Base-by-base conservation (phyloP, 2,797 vertebrate genomes). In the Enteromius afrohamiltoni region DNA sequence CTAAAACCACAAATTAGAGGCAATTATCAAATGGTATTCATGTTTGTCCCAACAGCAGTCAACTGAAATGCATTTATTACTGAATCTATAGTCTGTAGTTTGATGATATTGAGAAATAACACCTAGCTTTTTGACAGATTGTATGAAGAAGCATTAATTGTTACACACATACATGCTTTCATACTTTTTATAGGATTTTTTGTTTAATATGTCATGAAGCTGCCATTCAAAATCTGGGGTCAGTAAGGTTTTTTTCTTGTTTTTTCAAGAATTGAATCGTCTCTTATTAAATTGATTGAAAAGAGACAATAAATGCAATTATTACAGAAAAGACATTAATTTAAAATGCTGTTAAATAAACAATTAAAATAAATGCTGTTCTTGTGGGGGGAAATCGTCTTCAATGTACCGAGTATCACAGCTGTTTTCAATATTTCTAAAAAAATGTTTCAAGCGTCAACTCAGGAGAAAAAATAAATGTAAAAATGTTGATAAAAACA, bases 1-100 rank as follows among this genome's bases (percentile, higher is more conserved):
- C 17, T 31, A 69, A 77, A 85, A 74, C 51, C 77, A 45, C 80
- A 76, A 78, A 88, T 88, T 79, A 85, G 77, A 82, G 53, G 21
- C 40, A 55, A 85, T 85, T 79, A 80, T 79, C 45, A 69, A 70
- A 77, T 49, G 47, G 34, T 51, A 65, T 40, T 14, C 42, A 75
- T 51, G 82, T 83, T 77, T 79, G 40, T 51, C 37, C 70, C 42
- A 14, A 70, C 60, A 79, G 17, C 49, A 53, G 31, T 31, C 7
- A 68, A 9, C 26, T 79, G 17, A 26, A 49, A 51, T 40, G 1
- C 37, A 16, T 80, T 62, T 73, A 62, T 34, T 80, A 69, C 10
- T 79, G 67, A 47, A 84, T 51, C 37, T 81, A 53, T 69, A 51
- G 19, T 68, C 37, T 80, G 37, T 70, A 7, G 37, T 40, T 40